Evolutionary conservation across 2,888 invertebrate genomes (phyloP), one percentile per base, ranked within the genome.

Genomic region (Himalopsyche kuldschensis): DNA sequence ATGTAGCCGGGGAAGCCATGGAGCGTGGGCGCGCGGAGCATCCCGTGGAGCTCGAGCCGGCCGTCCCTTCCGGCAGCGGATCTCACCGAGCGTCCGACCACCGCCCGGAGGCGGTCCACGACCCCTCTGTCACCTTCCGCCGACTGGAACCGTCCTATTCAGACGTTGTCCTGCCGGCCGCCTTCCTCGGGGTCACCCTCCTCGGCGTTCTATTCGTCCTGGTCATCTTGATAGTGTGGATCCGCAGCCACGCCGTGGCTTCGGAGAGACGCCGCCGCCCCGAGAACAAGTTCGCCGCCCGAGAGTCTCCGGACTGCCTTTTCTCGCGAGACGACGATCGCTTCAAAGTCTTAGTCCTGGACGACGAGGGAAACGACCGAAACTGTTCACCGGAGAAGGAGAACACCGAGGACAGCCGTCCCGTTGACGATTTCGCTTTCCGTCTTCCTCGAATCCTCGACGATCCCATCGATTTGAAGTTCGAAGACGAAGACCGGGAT

Each of bases 171-270:
- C 55, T 87, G n/a, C 86, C 87, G 15, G 80, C 86, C 46, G 85
- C 87, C 46, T 83, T 87, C 27, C 83, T 87, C n/a, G 86, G 85
- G 15, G 83, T 87, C 75, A 85, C 87, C 10, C 46, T 86, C 46
- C 80, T 80, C 32, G 87, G 85, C 78, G 82, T 86, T 4, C 41
- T 87, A 1, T 85, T 87, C 35, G 85, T 87, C 20, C 85, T 86
- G 27, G 75, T 86, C 48, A 83, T 87, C 27, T 83, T 87, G 46
- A 77, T 87, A n/a, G 84, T 86, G 46, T 87, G 87, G 87, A 79
- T 87, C 79, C 85, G 85, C 41, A 85, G 82, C 32, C 83, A 86
- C 63, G 80, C 84, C 31, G 41, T 41, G 11, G 78, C 82, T 46
- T 76, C 81, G 10, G 32, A 77, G 31, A 55, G 75, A 20, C 78